phyloP scores from a whole-genome alignment of 2,113 vertebrate genomes.

The Poeciliopsis occidentalis region DNA sequence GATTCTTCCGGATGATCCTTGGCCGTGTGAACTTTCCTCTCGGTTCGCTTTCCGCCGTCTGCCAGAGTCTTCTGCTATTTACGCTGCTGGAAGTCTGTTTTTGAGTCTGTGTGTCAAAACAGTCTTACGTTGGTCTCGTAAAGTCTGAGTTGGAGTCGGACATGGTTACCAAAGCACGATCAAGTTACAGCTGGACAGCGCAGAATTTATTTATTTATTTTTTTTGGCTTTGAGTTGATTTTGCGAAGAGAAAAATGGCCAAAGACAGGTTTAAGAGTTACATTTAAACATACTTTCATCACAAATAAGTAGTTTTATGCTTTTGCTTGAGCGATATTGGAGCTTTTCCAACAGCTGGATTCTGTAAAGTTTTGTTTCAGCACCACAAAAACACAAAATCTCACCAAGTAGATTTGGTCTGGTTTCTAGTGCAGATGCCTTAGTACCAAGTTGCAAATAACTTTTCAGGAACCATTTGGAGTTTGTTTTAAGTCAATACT shows the following conservation, averaged over 20 bases:
- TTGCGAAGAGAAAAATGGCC: background rate
- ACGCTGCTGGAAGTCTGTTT: background rate
- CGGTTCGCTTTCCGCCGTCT: background rate
- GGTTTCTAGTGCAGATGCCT: too few species aligned
- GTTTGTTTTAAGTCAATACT: too few species aligned
- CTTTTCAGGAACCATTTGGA: too few species aligned
- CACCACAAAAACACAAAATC: too few species aligned
- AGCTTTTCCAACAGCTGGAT: background rate
- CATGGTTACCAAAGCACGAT: background rate
- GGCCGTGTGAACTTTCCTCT: too few species aligned
- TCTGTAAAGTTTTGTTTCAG: background rate
- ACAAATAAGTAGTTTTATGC: background rate
- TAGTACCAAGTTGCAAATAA: too few species aligned
- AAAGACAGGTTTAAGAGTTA: background rate
- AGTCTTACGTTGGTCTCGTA: background rate
- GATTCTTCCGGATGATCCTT: too few species aligned
- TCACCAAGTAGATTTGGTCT: too few species aligned
- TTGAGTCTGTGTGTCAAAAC: background rate
- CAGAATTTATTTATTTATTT: background rate
- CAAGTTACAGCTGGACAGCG: background rate
- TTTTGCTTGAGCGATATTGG: background rate
- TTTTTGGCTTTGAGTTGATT: background rate
- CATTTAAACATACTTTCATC: background rate
- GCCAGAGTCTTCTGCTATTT: background rate
- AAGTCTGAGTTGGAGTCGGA: background rate